phyloP scores from a whole-genome alignment of 2,113 vertebrate genomes.

The Notiomystis cincta region DNA sequence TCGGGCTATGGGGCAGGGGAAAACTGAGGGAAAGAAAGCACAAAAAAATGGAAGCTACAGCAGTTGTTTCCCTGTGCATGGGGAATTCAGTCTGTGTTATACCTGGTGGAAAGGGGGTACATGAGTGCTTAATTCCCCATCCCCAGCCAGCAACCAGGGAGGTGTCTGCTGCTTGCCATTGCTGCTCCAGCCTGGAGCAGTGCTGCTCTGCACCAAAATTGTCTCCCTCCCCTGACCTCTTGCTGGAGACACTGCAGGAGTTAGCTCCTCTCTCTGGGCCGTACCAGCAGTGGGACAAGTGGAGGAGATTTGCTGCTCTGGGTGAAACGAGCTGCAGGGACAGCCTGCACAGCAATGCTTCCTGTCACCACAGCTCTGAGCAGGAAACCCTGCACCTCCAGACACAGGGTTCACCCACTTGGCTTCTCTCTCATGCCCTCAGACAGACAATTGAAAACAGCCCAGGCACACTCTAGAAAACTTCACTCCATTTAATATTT shows the following conservation, averaged over 20 bases:
- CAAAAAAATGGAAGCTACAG: not conserved
- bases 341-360: not conserved
- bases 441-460: not conserved
- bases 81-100: not conserved
- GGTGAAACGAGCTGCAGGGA: not conserved
- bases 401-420: not conserved
- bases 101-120: not conserved
- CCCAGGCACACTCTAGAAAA: slow-evolving; percentile 4
- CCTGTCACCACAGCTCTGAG: not conserved
- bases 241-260: not conserved
- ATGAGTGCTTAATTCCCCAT: not conserved
- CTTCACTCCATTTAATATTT: slow-evolving; percentile 57
- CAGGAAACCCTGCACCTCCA: not conserved
- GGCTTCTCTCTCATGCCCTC: not conserved
- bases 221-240: not conserved
- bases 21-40: not conserved
- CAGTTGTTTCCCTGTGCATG: rapidly evolving
- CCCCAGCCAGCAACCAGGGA: not conserved
- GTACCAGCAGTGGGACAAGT: not conserved
- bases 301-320: not conserved
- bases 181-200: not conserved
- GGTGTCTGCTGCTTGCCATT: not conserved
- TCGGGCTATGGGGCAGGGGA: not conserved
- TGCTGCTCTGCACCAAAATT: not conserved
- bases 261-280: not conserved